Percentiles rank a stretch among this genome's conserved stretches.
Evolutionary conservation across 2,888 invertebrate species (phyloP).

Genomic region (Monopis laevigella): DNA sequence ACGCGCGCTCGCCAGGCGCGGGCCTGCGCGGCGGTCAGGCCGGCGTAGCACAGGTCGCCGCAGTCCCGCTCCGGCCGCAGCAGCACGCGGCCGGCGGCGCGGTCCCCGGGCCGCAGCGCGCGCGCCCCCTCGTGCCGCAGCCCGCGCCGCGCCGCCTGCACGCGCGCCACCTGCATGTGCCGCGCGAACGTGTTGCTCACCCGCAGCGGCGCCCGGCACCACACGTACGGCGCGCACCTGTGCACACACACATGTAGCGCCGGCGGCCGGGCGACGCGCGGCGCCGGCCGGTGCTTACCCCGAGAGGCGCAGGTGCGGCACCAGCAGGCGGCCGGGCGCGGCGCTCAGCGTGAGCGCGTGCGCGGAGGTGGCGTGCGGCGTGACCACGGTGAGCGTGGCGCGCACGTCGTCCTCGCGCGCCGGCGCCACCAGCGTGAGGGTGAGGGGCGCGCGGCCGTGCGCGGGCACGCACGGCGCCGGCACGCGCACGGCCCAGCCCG

Average conservation of each 20-base stretch:
- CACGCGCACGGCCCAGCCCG: slow-evolving; percentile 62
- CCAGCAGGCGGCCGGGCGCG: slow-evolving; percentile 10
- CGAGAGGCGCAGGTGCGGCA: slow-evolving; percentile 16
- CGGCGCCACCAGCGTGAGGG: slow-evolving; percentile 19
- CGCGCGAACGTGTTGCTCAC: slow-evolving; percentile 84
- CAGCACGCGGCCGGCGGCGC: not conserved
- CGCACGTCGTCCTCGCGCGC: slow-evolving; percentile 23
- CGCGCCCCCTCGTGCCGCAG: not conserved
- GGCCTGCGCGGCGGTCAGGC: not conserved
- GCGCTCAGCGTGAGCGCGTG: not conserved
- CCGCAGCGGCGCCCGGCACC: slow-evolving; percentile 78
- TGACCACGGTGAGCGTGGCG: slow-evolving; percentile 22
- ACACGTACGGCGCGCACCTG: slow-evolving; percentile 70
- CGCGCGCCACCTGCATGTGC: slow-evolving; percentile 79
- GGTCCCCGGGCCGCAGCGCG: not conserved
- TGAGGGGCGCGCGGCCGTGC: slow-evolving; percentile 17
- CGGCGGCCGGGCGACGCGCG: slow-evolving; percentile 5
- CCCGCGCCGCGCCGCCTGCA: slow-evolving; percentile 33
- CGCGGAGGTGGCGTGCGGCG: slow-evolving; percentile 19
- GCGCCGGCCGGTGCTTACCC: slow-evolving; percentile 5
- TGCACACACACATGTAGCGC: not conserved
- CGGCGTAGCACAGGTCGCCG: no score
- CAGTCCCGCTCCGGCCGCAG: not conserved
- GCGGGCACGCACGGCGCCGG: slow-evolving; percentile 59
- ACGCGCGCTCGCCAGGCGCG: not conserved